Conservation (phyloP, 2,797 vertebrate genomes). For the Fistularia tabacaria region DNA sequence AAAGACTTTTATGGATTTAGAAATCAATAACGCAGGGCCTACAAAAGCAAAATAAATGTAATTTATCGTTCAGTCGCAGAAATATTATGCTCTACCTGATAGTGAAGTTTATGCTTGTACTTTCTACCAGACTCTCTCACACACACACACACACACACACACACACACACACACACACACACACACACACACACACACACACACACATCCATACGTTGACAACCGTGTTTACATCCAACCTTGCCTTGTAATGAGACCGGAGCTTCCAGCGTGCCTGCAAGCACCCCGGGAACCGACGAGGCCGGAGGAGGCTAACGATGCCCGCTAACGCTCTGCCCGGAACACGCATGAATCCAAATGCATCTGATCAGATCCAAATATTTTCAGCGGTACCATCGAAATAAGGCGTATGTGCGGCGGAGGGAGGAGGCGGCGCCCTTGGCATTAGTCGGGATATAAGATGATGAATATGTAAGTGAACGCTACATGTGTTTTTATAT, state of each 20-base stretch:
- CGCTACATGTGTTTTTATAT: conserved; percentile 22
- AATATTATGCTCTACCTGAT: too few species aligned
- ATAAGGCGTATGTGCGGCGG: conserved; percentile 7
- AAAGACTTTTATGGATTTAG: too few species aligned
- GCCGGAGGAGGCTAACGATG: conserved; percentile 33
- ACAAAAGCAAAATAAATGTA: too few species aligned
- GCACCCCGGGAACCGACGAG: conserved; percentile 30
- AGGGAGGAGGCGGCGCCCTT: too few species aligned
- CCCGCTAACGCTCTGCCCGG: conserved; percentile 13
- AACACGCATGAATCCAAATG: conserved; percentile 31
- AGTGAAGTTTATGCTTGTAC: too few species aligned
- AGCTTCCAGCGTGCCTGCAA: conserved; percentile 49
- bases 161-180: too few species aligned
- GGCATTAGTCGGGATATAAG: conserved; percentile 27
- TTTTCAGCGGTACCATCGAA: conserved; percentile 29
- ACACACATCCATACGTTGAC: not conserved
- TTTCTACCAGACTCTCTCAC: too few species aligned
- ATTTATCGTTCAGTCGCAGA: too few species aligned
- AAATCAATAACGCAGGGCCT: too few species aligned
- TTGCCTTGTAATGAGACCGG: conserved; percentile 48
- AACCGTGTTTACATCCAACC: conserved; percentile 14
- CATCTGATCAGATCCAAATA: conserved; percentile 38
- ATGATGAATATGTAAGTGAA: conserved; percentile 57
- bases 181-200: too few species aligned
- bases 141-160: too few species aligned